Evolutionary conservation across 1,140 invertebrate species (phyloP).

Genomic region (Cyclargus thomasi): DNA sequence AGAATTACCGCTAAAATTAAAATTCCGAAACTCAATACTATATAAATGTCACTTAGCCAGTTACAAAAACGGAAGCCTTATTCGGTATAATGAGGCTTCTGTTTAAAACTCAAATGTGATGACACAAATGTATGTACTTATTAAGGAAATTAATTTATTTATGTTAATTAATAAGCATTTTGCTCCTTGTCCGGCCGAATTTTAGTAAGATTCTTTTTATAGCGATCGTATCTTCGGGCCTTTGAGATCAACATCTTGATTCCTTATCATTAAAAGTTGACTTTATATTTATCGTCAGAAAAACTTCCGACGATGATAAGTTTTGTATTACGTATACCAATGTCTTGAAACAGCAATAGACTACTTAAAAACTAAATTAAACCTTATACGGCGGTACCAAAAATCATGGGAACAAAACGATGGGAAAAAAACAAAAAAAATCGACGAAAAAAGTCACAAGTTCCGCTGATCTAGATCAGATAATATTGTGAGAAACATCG

Average conservation of each 20-base stretch:
- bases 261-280: background rate
- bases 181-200: background rate
- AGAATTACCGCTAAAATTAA: too few species aligned
- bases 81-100: background rate
- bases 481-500: background rate
- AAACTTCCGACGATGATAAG: too few species aligned
- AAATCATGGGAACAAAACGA: background rate
- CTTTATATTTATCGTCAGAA: background rate
- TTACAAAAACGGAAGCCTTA: slow-evolving; percentile 1
- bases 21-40: background rate
- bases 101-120: slow-evolving; percentile 4
- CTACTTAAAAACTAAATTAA: too few species aligned
- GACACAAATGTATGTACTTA: background rate
- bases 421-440: background rate
- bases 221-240: background rate
- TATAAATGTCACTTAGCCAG: background rate
- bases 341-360: too few species aligned
- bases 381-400: background rate
- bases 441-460: background rate
- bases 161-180: slow-evolving; percentile 8
- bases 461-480: background rate
- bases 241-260: background rate
- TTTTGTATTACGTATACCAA: too few species aligned
- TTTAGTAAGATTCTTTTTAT: background rate
- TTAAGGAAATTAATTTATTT: slow-evolving; percentile 6